Percentiles rank a stretch among this genome's conserved stretches.
Conservation (phyloP, 2,113 vertebrate species). For the Brachyistius frenatus region DNA sequence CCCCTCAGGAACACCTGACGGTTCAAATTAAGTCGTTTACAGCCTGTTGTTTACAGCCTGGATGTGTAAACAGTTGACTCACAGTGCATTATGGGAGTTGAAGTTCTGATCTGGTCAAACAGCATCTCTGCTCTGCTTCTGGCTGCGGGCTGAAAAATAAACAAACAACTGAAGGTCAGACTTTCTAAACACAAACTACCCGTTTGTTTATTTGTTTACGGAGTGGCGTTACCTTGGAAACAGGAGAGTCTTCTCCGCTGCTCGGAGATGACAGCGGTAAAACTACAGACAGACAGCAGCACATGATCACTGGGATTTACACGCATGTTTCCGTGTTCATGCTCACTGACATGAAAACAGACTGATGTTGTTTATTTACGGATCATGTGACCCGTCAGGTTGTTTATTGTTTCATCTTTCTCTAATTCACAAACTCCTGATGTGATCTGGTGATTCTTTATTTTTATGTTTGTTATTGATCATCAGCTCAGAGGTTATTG, state of each 20-base stretch:
- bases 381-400: too few relatives aligned
- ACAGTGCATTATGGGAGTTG: not conserved
- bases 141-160: slow-evolving; percentile 9
- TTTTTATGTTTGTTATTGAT: too few relatives aligned
- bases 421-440: too few relatives aligned
- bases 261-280: slow-evolving; percentile 81
- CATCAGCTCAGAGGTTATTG: too few relatives aligned
- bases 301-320: too few relatives aligned
- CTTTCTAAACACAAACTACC: not conserved
- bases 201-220: not conserved
- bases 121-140: slow-evolving; percentile 39
- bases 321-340: too few relatives aligned
- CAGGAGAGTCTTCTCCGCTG: slow-evolving; percentile 65
- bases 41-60: not conserved
- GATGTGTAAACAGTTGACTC: not conserved
- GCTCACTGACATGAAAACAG: too few relatives aligned
- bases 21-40: not conserved
- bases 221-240: slow-evolving; percentile 45
- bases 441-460: too few relatives aligned
- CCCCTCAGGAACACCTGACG: slow-evolving; percentile 23
- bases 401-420: too few relatives aligned
- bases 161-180: not conserved
- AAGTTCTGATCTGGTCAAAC: slow-evolving; percentile 60
- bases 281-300: slow-evolving; percentile 59
- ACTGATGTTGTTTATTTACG: too few relatives aligned